Evolutionary conservation across 2,888 invertebrate genomes (phyloP), one percentile per base, ranked within the genome.

Genomic region (Meghimatium bilineatum): DNA sequence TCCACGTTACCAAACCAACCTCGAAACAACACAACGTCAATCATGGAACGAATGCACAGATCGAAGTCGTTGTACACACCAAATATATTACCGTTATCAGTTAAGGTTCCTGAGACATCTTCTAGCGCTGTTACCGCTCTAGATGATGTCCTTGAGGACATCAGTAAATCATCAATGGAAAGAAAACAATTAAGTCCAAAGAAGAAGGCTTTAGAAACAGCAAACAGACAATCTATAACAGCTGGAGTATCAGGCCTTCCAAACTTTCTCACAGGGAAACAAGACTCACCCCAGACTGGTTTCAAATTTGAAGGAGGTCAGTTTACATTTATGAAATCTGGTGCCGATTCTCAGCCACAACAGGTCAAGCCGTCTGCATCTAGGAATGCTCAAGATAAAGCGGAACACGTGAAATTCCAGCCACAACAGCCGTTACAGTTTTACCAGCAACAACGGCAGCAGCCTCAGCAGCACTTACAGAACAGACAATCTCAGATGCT

Each of bases 91-190:
- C 91, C 91, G 5, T 83, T 91, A 29, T 89, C 89, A 60, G 85
- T 91, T 26, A 88, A 86, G 44, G 87, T 89, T 32, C 5, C 36
- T 8, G 85, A 86, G 10, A 6, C 75, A n/a, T 26, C 69, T 17
- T 88, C 89, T 69, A 89, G 88, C 66, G 90, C 89, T 34, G 87
- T 89, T 69, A 90, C 88, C 80, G 91, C 92, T 26, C 84, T 92
- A 38, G 92, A 92, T 80, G 91, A 91, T 38, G 92, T 91, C 12
- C 86, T 91, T 20, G 90, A 91, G 78, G 91, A 91, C 79, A 90
- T 91, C 36, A 84, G 56, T 56, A 32, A 90, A 38, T 87, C 88
- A 6, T 90, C 91, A 29, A 83, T 91, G 32, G 90, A 91, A 77
- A 88, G 90, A 78, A 90, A 90, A 75, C 89, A 90, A 23, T 87